Evolutionary conservation across 1,140 invertebrate genomes (phyloP), one percentile per base, ranked within the genome.

Genomic region (Limonius californicus): DNA sequence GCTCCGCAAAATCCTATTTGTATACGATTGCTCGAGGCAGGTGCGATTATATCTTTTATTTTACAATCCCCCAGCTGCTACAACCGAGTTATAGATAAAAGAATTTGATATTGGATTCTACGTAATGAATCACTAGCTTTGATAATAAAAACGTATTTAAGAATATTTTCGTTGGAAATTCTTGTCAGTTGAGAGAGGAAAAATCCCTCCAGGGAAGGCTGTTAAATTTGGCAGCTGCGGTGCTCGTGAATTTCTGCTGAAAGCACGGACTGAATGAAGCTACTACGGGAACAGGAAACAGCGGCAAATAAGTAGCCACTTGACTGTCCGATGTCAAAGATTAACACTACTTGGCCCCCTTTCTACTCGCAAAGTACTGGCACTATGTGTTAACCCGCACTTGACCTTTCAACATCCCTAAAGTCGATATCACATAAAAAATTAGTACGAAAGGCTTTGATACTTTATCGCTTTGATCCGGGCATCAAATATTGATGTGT

Each of bases 271-370:
- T 50, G 14, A 50, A 50, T 50, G 45, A 50, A 21, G 16, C 45
- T 50, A 18, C 45, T 50, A 50, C 45, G 11, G 45, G 45, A 50
- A 50, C 2, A 50, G 45, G 45, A 50, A 50, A 50, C 16, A 50
- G 45, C 45, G 20, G 16, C 45, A 50, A 50, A 50, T 19, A 50
- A 19, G 45, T 50, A 50, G 45, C 45, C 45, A 50, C 45, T 50
- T 50, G 45, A 50, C 45, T 50, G 45, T 50, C 45, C 45, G 16
- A 50, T 50, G 45, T 50, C 45, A 50, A 50, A 50, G 45, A 50
- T 50, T 50, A 50, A 50, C 45, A 50, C 45, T 50, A 50, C 45
- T 50, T 50, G 45, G 45, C 45, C 45, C 42, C 16, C 45, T 50
- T 39, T 50, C 45, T 21, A 19, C 45, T 45, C 16, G 16, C 42